Evolutionary conservation across 1,140 invertebrate genomes (phyloP).

Genomic region (Zaprionus camerounensis): DNA sequence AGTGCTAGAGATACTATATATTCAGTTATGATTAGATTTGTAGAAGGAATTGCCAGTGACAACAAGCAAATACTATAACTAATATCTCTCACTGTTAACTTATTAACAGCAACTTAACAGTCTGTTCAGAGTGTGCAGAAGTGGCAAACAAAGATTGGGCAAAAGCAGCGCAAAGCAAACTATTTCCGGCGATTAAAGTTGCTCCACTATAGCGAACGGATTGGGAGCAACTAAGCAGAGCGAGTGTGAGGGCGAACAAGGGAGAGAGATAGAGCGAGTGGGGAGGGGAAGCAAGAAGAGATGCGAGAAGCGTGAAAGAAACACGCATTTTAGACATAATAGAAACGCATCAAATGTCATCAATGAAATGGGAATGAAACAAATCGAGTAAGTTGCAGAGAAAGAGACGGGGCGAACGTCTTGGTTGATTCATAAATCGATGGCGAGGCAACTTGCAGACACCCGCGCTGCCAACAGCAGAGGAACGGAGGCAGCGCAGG

Average conservation of each 20-base stretch:
- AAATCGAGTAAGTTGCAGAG: background rate
- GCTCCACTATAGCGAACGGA: background rate
- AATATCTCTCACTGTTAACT: background rate
- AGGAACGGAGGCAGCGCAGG: background rate
- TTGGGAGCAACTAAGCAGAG: background rate
- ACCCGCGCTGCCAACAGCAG: background rate
- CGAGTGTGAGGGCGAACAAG: background rate
- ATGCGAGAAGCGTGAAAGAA: background rate
- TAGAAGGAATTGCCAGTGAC: background rate
- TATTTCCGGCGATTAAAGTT: slow-evolving; percentile 5
- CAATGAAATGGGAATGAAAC: slow-evolving; percentile 5
- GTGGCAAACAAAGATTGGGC: background rate
- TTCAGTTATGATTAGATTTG: no score
- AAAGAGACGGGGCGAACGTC: background rate
- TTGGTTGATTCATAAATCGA: slow-evolving; percentile 17
- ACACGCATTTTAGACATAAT: background rate
- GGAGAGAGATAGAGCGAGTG: background rate
- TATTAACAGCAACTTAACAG: background rate
- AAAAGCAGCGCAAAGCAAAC: slow-evolving; percentile 1
- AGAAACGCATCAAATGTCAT: background rate
- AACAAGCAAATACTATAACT: background rate
- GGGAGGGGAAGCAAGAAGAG: background rate
- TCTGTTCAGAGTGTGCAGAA: background rate
- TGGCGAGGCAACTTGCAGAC: background rate
- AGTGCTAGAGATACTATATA: no score